Base-by-base conservation (phyloP, 2,113 vertebrate genomes). In the Esox niger region DNA sequence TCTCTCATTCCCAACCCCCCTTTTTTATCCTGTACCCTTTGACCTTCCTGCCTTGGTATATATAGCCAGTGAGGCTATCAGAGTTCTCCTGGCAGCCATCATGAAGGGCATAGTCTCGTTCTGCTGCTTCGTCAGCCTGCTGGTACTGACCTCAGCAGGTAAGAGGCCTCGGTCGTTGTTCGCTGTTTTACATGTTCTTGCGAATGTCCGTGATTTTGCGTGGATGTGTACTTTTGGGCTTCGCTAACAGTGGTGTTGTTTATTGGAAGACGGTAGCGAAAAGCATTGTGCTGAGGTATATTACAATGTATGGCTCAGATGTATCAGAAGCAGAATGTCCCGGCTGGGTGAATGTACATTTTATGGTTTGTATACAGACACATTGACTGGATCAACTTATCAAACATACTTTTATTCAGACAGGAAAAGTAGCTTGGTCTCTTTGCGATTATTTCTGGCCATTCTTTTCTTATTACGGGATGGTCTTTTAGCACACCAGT, bases 11-110 rank as follows among this genome's bases (percentile, higher is more conserved):
- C n/a, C 70, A 73, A 69, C 73, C 83, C 59, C 87, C 81, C 74
- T 67, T 68, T 52, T 38, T 70, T 69, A 69, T 55, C 38, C 25
- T 15, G 1, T 79, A 81, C 83, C 87, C 90, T 90, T 86, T 90
- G 82, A 91, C 89, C 89, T 90, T 89, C 84, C 79, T 81, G 77
- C 78, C 70, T 80, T 49, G 78, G 85, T 91, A 91, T 92, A 92
- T 91, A 91, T 91, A 92, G 84, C 74, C 71, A 79, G 64, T 68
- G 62, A 70, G 74, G 77, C 84, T 79, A 74, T 79, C 84, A 82
- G 68, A 84, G 85, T 86, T 91, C 90, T 91, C 90, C 90, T 91
- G 90, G 90, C 89, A 90, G 89, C 88, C 91, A 91, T 86, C 87
- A 92, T 92, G 90, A 91, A 90, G 90, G 85, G 87, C 82, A 71